Percentiles rank a stretch among this genome's conserved stretches.
These are phyloP conservation scores for Diabrotica virgifera DNA, from an alignment of 1,140 invertebrate species.

Conservation along the genomic window DNA sequence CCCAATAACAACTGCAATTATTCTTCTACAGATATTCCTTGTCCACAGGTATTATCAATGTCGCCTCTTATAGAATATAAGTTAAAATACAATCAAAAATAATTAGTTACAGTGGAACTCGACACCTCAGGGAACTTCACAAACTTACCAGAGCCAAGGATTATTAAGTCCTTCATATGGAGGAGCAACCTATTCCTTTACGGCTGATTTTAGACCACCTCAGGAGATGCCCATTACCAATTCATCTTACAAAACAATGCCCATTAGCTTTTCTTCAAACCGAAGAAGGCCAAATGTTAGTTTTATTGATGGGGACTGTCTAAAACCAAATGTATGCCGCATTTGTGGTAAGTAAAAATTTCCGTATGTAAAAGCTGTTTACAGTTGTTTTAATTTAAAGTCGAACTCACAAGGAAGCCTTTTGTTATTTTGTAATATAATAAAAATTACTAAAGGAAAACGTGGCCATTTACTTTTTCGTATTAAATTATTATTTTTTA, in stretches of 20 bases:
- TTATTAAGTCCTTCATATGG: slow-evolving; percentile 62
- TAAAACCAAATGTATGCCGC: slow-evolving; percentile 80
- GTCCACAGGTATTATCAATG: slow-evolving; percentile 58
- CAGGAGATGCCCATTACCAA: slow-evolving; percentile 34
- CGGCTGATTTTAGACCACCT: slow-evolving; percentile 70
- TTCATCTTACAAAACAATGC: slow-evolving; percentile 43
- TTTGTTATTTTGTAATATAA: no score
- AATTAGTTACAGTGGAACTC: slow-evolving; percentile 62
- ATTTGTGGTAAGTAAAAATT: slow-evolving; percentile 72
- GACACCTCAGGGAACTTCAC: slow-evolving; percentile 52
- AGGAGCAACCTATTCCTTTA: slow-evolving; percentile 71
- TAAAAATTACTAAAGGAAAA: no score
- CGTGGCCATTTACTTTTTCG: no score
- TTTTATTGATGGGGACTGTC: slow-evolving; percentile 59
- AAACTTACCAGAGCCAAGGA: slow-evolving; percentile 52
- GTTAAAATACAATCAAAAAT: no score
- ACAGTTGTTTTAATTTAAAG: no score
- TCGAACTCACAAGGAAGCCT: no score
- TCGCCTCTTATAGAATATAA: no score
- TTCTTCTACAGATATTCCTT: slow-evolving; percentile 54
- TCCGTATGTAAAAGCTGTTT: no score
- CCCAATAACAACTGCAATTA: slow-evolving; percentile 52
- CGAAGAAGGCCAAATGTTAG: slow-evolving; percentile 37
- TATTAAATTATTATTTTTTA: no score
- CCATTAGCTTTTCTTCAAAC: slow-evolving; percentile 39